Evolutionary conservation across 2,888 invertebrate genomes (phyloP).

Genomic region (Glaucopsyche alexis): DNA sequence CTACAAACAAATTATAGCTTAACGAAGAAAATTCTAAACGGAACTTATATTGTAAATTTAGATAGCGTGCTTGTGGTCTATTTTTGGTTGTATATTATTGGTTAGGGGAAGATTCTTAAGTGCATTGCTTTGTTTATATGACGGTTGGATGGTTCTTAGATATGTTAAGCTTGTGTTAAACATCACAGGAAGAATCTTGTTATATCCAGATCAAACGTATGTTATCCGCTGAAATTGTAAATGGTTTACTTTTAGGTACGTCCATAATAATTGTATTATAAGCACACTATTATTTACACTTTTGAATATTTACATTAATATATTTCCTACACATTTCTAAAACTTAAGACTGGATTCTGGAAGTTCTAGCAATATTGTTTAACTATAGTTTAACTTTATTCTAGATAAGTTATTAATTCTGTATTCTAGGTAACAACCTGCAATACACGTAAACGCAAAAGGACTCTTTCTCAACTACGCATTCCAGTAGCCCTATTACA

Average conservation of each 20-base stretch:
- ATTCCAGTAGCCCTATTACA: constrained; percentile 2
- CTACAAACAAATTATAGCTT: not conserved
- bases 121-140: constrained; percentile 67
- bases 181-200: constrained; percentile 5
- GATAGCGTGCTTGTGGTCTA: constrained; percentile 49
- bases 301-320: too few relatives aligned
- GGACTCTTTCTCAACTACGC: not conserved
- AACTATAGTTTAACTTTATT: too few relatives aligned
- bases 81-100: constrained; percentile 64
- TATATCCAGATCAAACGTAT: not conserved
- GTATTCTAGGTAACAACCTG: too few relatives aligned
- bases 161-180: constrained; percentile 42
- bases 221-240: not conserved
- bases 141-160: constrained; percentile 63
- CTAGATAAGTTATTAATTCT: too few relatives aligned
- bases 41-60: constrained; percentile 37
- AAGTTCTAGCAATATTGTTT: too few relatives aligned
- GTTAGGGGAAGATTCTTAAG: constrained; percentile 57
- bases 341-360: too few relatives aligned
- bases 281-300: too few relatives aligned
- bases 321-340: too few relatives aligned
- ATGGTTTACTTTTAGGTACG: not conserved
- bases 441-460: not conserved
- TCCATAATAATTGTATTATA: not conserved
- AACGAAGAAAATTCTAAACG: constrained; percentile 9